Percentiles rank a stretch among this genome's conserved stretches.
phyloP scores from a whole-genome alignment of 2,113 vertebrate species.

The Progne subis region DNA sequence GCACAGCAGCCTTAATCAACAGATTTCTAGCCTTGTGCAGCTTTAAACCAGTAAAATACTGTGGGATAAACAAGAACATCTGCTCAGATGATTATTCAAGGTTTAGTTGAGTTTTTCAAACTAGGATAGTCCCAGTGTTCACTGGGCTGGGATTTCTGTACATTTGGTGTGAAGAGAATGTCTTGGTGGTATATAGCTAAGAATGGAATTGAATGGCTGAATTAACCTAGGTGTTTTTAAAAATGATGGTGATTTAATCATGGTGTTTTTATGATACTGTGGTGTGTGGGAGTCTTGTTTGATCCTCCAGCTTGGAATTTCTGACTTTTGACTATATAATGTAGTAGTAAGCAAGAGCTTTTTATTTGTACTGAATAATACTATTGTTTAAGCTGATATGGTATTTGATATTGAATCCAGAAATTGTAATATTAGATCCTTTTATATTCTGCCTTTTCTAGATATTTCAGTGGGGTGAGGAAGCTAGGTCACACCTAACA shows the following conservation, averaged over 20 bases:
- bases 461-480: background rate
- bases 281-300: background rate
- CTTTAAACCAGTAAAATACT: background rate
- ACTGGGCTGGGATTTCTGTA: background rate
- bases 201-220: background rate
- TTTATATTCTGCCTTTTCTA: background rate
- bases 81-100: background rate
- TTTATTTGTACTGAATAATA: background rate
- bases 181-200: background rate
- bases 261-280: background rate
- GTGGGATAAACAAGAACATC: constrained; percentile 18
- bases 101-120: background rate
- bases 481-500: background rate
- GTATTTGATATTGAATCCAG: background rate
- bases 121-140: background rate
- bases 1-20: background rate
- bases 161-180: background rate
- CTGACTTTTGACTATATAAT: background rate
- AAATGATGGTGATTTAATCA: background rate
- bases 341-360: background rate
- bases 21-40: background rate
- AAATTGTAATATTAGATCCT: background rate
- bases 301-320: background rate
- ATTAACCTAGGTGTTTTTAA: background rate
- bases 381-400: background rate